These are phyloP conservation scores for Geothlypis trichas DNA, from an alignment of 2,113 vertebrate species.

Conservation along the genomic window DNA sequence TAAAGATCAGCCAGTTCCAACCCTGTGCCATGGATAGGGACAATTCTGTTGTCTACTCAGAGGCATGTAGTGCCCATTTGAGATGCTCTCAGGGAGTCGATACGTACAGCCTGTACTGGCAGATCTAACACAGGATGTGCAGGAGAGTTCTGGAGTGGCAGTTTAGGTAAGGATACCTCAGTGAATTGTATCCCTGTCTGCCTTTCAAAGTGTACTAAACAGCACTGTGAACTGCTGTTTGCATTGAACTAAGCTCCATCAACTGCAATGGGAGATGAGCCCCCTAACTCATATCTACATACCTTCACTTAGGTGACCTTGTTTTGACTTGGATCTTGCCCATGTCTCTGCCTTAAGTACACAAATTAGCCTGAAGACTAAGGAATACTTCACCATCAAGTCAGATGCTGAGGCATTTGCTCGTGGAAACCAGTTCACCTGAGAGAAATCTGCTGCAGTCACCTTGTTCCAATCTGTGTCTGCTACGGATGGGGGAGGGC, in stretches of 20 bases:
- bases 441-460: background rate
- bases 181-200: background rate
- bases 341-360: background rate
- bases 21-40: background rate
- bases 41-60: background rate
- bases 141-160: background rate
- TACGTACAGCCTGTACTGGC: background rate
- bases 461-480: background rate
- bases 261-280: background rate
- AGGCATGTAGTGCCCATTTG: background rate
- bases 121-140: background rate
- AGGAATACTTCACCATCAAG: background rate
- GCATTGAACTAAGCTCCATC: background rate
- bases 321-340: background rate
- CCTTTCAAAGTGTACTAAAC: background rate
- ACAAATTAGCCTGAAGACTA: background rate
- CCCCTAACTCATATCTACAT: background rate
- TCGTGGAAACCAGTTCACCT: background rate
- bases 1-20: background rate
- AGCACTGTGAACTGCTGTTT: background rate
- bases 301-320: background rate
- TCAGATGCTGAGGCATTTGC: background rate
- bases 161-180: background rate
- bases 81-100: background rate
- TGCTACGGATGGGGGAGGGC: accelerated